Conservation (phyloP, 2,113 vertebrate species). For the Oncorhynchus kisutch region DNA sequence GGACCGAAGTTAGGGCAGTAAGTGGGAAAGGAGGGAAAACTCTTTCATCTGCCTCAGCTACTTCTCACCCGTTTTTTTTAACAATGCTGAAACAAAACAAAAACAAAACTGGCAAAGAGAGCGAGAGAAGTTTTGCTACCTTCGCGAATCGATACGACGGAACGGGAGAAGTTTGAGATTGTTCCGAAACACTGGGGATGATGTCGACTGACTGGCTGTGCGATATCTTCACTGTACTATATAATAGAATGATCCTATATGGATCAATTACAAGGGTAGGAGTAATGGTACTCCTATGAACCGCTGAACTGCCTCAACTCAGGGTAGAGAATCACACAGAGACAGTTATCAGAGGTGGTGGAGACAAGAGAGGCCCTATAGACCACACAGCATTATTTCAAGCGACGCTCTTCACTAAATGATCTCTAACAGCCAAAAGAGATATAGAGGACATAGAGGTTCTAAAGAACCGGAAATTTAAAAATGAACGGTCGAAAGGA, state of each 20-base stretch:
- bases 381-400: constrained; percentile 58
- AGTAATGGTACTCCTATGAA: constrained; percentile 48
- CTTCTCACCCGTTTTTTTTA: constrained; percentile 62
- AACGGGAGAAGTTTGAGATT: constrained; percentile 45
- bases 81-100: constrained; percentile 34
- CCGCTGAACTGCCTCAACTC: constrained; percentile 33
- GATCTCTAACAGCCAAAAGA: constrained; percentile 61
- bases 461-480: constrained; percentile 68
- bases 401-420: constrained; percentile 57
- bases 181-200: constrained; percentile 43
- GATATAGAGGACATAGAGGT: constrained; percentile 65
- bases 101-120: constrained; percentile 59
- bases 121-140: constrained; percentile 51
- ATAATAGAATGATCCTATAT: constrained; percentile 34
- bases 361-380: constrained; percentile 40
- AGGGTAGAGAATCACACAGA: constrained; percentile 21
- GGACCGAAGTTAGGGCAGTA: constrained; percentile 59
- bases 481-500: constrained; percentile 70
- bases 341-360: constrained; percentile 47
- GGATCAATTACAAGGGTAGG: constrained; percentile 56
- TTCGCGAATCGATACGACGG: constrained; percentile 51
- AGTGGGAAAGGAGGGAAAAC: constrained; percentile 20
- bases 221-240: constrained; percentile 50
- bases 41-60: constrained; percentile 75
- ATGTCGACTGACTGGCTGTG: constrained; percentile 50